Percentiles rank a stretch among this genome's conserved stretches.
These are phyloP conservation scores for Desmodus rotundus DNA, from an alignment of 2,113 vertebrate genomes.

Conservation along the genomic window DNA sequence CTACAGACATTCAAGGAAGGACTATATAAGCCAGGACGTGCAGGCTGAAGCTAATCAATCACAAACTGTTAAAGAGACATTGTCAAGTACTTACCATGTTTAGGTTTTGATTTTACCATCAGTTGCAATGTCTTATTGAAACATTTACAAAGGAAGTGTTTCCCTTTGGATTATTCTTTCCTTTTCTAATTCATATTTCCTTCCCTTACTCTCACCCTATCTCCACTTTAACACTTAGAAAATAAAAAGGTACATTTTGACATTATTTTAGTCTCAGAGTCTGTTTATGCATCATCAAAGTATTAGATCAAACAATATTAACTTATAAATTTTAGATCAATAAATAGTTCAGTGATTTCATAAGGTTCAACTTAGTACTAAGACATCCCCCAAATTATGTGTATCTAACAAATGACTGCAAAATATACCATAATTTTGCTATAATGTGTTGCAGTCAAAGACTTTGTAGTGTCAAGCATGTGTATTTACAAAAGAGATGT, in stretches of 20 bases:
- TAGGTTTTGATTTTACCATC: constrained; percentile 60
- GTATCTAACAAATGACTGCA: background rate
- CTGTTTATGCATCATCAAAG: background rate
- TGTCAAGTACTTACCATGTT: background rate
- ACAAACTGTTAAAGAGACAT: constrained; percentile 60
- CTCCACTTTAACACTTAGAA: background rate
- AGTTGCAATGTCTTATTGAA: constrained; percentile 47
- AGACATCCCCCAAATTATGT: background rate
- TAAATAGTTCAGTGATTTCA: background rate
- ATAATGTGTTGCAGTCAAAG: background rate
- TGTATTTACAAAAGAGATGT: background rate
- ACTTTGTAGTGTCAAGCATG: background rate
- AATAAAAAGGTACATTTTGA: background rate
- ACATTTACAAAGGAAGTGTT: constrained; percentile 15
- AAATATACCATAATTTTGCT: background rate
- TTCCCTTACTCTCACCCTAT: background rate
- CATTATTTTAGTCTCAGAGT: background rate
- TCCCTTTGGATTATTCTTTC: background rate
- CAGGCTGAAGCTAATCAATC: constrained; percentile 65
- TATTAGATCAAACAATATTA: background rate
- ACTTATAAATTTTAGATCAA: background rate
- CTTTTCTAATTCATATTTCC: background rate
- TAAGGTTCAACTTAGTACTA: background rate
- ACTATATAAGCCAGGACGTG: constrained; percentile 49
- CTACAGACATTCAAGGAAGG: constrained; percentile 57